Evolutionary conservation across 2,888 invertebrate genomes (phyloP), one percentile per base, ranked within the genome.

Genomic region (Diarsia rubi): DNA sequence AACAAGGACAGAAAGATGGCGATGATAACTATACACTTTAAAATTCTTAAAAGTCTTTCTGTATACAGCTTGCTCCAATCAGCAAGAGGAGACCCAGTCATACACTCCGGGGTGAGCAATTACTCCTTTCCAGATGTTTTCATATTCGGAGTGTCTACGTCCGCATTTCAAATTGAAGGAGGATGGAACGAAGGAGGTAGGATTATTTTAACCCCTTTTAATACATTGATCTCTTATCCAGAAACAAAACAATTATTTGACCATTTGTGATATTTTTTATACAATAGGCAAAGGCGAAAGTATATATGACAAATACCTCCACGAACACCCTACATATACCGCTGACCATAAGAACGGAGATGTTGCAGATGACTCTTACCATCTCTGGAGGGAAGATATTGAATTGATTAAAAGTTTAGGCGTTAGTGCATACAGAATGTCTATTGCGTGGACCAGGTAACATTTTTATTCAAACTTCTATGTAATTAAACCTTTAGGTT

Each of bases 331-430:
- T 0, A 94, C 97, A 19, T 95, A 92, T 67, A 96, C 98, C 0
- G 80, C 84, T 0, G 97, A 97, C 77, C 87, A 92, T 2, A 95
- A 96, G 0, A 98, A 97, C 72, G 98, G 97, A 0, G 97, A 98
- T 84, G 91, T 97, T 0, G 97, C 98, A 1, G 97, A 97, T 57
- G 97, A 98, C 90, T 98, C 97, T 6, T 98, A 98, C 89, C 97
- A 98, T 90, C 97, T 97, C 86, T 98, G 97, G 87, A 97, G 95
- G 83, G 96, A 97, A 49, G 98, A 98, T 86, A 96, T 97, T 0
- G 92, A 96, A 81, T 96, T 97, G 93, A 89, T 97, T 1, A 95
- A 96, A 79, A 95, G 97, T 49, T 75, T 75, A 66, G 66, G 76
- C 12, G 62, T 73, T 5, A 37, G 24, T 24, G 21, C 0, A 5